Base-by-base conservation (phyloP, 2,888 invertebrate species). In the Bombylius major region DNA sequence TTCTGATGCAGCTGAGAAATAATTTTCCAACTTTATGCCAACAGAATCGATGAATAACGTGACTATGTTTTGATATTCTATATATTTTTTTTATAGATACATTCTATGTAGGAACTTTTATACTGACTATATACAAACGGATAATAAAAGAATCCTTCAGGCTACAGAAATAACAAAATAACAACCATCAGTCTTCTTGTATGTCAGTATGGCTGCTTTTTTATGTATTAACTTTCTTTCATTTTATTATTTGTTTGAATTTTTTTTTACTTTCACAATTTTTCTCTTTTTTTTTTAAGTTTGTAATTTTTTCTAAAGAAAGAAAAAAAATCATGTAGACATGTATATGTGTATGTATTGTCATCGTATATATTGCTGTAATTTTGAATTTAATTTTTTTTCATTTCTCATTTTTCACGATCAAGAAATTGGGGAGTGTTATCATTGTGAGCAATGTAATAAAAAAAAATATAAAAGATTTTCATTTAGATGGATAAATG, bases 1-100 rank as follows among this genome's bases (percentile, higher is more conserved):
- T 42, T 45, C 33, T 33, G 42, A 44, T 34, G 47, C 45, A 36
- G 47, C 23, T 34, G 34, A 14, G 23, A 45, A 51, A 47, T 51
- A 54, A 56, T 57, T 57, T 54, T 48, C 49, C 48, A 57, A 54
- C 54, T 57, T 57, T 44, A 45, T 48, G 54, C 32, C 57, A 34
- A 11, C 39, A 11, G 23, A 23, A 42, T 39, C 50, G 51, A 57
- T 57, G 47, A 47, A 57, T 54, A 54, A 42, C 39, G 39, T 42
- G 34, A 36, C 8, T 42, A 23, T 23, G 23, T 23, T 23, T 23
- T 23, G 23, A 23, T 23, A 23, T 23, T 23, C 23, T 23, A 23
- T 23, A n/a, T 23, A 23, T 23, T 23, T 23, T 23, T 23, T 23
- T 2, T 23, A 23, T 23, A 23, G 23, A 3, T 23, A 23, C 23